Base-by-base conservation (phyloP, 2,113 vertebrate genomes). In the Cololabis saira region DNA sequence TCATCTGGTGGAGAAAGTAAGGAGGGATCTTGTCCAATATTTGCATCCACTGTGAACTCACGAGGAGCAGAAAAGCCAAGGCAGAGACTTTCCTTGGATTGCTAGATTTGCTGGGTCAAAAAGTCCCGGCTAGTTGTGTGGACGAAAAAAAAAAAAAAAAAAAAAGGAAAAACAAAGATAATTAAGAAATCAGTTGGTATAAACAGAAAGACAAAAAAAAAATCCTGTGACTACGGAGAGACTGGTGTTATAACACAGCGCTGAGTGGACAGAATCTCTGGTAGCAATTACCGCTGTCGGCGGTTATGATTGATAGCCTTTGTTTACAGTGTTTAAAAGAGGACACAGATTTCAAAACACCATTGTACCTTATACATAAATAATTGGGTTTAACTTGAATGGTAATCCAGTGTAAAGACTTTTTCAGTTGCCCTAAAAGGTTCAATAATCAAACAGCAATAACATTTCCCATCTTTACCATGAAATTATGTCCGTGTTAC, bases 291-390 rank as follows among this genome's bases (percentile, higher is more conserved):
- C 16, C 67, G 80, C 85, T 90, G 87, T 87, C 91, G 67, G 56
- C 63, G 59, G 79, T 92, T 90, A 92, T 92, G 92, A 94, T 93
- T 84, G 88, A 94, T 93, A 76, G 89, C 86, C 89, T 92, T 93
- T 94, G 91, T 93, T 93, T 93, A 93, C 91, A 85, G 53, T 91
- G 89, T 92, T 93, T 94, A 91, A 92, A 93, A 85, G 65, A 60
- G 62, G 83, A 83, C 91, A 83, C 89, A 80, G 82, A 87, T 91
- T 91, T 92, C 81, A 91, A 94, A 93, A 90, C 92, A 92, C 87
- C 69, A 79, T 81, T 90, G 76, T 67, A 78, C 45, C 82, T 73
- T 81, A 87, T 77, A 90, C 71, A 89, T 91, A 93, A 93, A 93
- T 92, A 93, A 90, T 73, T 73, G 61, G 60, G 81, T 79, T 81